phyloP scores from a whole-genome alignment of 1,140 invertebrate genomes.

The Vanessa tameamea region DNA sequence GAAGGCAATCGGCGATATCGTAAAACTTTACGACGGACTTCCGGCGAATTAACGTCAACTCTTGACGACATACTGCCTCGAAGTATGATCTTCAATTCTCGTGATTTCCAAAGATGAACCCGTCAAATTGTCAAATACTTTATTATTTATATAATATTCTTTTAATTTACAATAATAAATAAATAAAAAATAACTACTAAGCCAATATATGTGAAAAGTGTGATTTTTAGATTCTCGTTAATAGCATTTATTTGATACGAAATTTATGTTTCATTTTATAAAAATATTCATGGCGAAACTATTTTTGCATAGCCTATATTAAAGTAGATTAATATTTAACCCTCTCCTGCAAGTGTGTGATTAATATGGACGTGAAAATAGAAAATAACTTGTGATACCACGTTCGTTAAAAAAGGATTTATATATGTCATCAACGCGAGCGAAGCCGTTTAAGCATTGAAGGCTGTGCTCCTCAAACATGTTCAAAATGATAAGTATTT shows the following conservation, averaged over 20 bases:
- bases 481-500: neutral
- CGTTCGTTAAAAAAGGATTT: constrained; percentile 60
- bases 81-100: constrained; percentile 26
- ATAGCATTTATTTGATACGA: too few species aligned
- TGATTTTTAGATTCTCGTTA: too few species aligned
- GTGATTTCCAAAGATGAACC: constrained; percentile 10
- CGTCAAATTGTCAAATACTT: neutral
- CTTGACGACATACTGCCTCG: constrained; percentile 40
- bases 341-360: neutral
- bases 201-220: too few species aligned
- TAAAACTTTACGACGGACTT: constrained; percentile 60
- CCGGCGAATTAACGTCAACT: constrained; percentile 54
- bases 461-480: constrained; percentile 38
- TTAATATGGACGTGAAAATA: neutral
- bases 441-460: constrained; percentile 49
- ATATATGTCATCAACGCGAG: constrained; percentile 56
- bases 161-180: neutral
- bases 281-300: too few species aligned
- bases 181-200: too few species aligned
- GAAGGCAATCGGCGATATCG: constrained; percentile 50
- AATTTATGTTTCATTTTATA: too few species aligned
- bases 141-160: neutral
- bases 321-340: neutral
- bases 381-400: constrained; percentile 44
- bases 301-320: too few species aligned